Evolutionary conservation across 2,888 invertebrate species (phyloP), one percentile per base, ranked within the genome.

Genomic region (Clostera curtula): DNA sequence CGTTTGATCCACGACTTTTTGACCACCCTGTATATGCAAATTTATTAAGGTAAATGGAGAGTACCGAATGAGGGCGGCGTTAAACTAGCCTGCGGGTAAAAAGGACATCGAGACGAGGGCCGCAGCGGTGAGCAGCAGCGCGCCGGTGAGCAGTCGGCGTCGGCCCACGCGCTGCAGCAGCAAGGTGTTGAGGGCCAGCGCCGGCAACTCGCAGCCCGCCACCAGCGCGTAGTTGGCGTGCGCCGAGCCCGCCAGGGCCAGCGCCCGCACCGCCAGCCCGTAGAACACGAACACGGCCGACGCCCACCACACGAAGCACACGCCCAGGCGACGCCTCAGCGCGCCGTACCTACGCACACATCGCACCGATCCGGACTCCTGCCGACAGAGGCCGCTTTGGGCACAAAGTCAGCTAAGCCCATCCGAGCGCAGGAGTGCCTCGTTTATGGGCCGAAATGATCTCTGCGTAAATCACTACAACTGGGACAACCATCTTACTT

Each of bases 231-330:
- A 77, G 53, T 68, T 77, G 31, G 44, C 60, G 57, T 79, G 77
- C 46, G 60, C 48, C 8, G 70, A 63, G 37, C 76, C 75, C 5
- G 65, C 58, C 43, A 79, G 63, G 41, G 70, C 62, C 47, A 67
- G 73, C 54, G 79, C 60, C 28, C 66, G 66, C 42, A 72, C 80
- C 13, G 80, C 80, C 54, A 79, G 65, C 35, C 79, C 80, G 66
- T 79, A 80, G 64, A 76, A 77, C 59, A 80, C 80, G 65, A 80
- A 74, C 52, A 80, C 77, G 2, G 71, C 76, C 5, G 69, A 70
- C 40, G 66, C 43, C 80, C 80, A 80, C 80, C 80, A 80, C 47
- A 61, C 66, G 59, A 66, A 72, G 58, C 79, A 80, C 25, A 77
- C 76, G 40, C 48, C 43, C 40, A 80, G 54, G 1, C 80, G 74